phyloP scores from a whole-genome alignment of 2,113 vertebrate species.

The Neodontobutis hainanensis region DNA sequence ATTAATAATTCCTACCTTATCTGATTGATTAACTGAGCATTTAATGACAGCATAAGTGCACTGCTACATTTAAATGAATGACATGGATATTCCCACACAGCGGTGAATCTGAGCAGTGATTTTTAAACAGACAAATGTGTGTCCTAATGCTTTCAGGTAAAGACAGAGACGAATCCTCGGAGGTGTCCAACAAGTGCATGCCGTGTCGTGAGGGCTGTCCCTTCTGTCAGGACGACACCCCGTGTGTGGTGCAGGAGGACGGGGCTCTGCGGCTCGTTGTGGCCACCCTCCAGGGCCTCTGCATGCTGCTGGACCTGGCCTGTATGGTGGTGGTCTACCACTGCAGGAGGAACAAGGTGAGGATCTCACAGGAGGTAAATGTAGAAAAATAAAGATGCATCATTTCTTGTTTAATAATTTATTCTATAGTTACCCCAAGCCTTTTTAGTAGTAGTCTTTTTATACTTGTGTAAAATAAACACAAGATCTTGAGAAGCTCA shows the following conservation, averaged over 20 bases:
- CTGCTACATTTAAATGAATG: constrained; percentile 41
- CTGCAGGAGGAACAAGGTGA: constrained; percentile 94
- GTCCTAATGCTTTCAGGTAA: constrained; percentile 14
- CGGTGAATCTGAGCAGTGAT: constrained; percentile 24
- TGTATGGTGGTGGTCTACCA: constrained; percentile 94
- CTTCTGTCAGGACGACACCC: constrained; percentile 89
- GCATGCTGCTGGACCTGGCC: constrained; percentile 89
- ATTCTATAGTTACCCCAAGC: no score
- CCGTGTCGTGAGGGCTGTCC: constrained; percentile 91
- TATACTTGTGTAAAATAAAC: constrained; percentile 8
- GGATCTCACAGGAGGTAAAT: background rate
- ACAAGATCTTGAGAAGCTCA: constrained; percentile 17
- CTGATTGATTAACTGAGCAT: constrained; percentile 47
- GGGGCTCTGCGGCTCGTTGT: constrained; percentile 87
- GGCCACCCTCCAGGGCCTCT: constrained; percentile 92
- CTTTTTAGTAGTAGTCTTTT: background rate
- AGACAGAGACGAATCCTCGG: constrained; percentile 69
- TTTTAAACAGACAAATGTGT: background rate
- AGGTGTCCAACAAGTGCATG: constrained; percentile 85
- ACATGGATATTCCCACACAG: constrained; percentile 26
- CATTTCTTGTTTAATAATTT: no score
- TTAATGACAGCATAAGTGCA: constrained; percentile 41
- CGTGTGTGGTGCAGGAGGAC: constrained; percentile 92
- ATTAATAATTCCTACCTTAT: constrained; percentile 38
- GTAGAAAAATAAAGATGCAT: no score